phyloP scores from a whole-genome alignment of 1,140 invertebrate genomes.

The Bombus polaris region DNA sequence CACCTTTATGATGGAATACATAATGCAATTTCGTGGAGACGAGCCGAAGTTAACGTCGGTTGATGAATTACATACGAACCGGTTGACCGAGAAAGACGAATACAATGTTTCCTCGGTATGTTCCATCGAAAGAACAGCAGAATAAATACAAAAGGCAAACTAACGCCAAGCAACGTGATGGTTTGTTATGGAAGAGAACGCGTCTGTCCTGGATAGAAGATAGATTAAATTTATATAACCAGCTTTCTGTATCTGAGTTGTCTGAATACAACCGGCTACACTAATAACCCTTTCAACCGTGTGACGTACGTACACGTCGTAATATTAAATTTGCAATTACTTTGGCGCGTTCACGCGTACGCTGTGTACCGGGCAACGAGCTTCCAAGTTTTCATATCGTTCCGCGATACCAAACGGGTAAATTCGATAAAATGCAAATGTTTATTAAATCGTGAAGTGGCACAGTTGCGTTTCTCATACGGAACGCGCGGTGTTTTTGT shows the following conservation, averaged over 20 bases:
- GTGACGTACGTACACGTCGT: neutral
- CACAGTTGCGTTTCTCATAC: neutral
- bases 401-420: neutral
- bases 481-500: neutral
- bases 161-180: conserved; percentile 35
- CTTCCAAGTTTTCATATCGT: conserved; percentile 9
- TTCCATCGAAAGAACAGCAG: neutral
- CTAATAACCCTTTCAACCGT: conserved; percentile 27
- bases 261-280: neutral
- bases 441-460: conserved; percentile 9
- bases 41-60: conserved; percentile 10
- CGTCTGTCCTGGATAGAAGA: conserved; percentile 36
- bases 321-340: conserved; percentile 39
- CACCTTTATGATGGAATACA: conserved; percentile 40
- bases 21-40: conserved; percentile 43
- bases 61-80: conserved; percentile 37
- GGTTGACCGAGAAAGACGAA: conserved; percentile 30
- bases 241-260: no score
- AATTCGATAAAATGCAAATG: conserved; percentile 9
- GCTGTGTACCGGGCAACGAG: neutral
- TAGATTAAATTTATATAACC: conserved; percentile 38
- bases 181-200: conserved; percentile 22
- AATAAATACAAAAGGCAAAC: conserved; percentile 42
- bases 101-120: neutral
- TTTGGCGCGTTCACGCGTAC: neutral